Evolutionary conservation across 1,140 invertebrate species (phyloP), one percentile per base, ranked within the genome.

Genomic region (Choristoneura fumiferana): DNA sequence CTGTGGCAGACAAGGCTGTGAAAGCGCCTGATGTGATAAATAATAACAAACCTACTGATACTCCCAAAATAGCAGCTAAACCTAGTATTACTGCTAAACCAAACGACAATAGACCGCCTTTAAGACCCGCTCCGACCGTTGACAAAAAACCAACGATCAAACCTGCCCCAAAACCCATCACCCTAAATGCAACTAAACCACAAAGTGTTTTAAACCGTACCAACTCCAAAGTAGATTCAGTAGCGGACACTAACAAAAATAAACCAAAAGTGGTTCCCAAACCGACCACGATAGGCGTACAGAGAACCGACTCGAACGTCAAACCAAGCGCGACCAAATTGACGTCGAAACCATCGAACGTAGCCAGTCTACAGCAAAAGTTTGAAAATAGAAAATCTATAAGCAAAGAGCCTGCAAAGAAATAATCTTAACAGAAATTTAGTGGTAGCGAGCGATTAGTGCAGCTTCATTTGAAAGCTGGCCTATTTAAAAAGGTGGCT

Each of bases 361-460:
- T 95, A 22, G 93, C 94, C 0, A 93, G 93, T 22, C 83, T 95
- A 52, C 94, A 95, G 67, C 93, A 94, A 61, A 95, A 94, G 75
- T 95, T 95, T 71, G 94, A 95, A 73, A 89, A 90, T 72, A 77
- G 87, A 60, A 90, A 88, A 57, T 87, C 85, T 6, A 52, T 85
- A 53, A 82, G 80, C 10, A 84, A 85, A 78, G 82, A 89, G 65
- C 69, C 63, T 29, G 22, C 60, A 13, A 87, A 89, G 71, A 84
- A 89, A 76, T 87, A 74, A 58, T 14, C 22, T 58, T 58, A 34
- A 58, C 29, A 17, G 8, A 14, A 56, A 37, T 14, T 49, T 29
- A 29, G 22, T 29, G 22, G 2, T 29, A 29, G 40, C 40, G 17
- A 43, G 17, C 0, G 9, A n/a, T 49, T 49, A 22, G 12, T 49